Evolutionary conservation across 2,797 vertebrate genomes (phyloP).

Genomic region (Remorina albescens): DNA sequence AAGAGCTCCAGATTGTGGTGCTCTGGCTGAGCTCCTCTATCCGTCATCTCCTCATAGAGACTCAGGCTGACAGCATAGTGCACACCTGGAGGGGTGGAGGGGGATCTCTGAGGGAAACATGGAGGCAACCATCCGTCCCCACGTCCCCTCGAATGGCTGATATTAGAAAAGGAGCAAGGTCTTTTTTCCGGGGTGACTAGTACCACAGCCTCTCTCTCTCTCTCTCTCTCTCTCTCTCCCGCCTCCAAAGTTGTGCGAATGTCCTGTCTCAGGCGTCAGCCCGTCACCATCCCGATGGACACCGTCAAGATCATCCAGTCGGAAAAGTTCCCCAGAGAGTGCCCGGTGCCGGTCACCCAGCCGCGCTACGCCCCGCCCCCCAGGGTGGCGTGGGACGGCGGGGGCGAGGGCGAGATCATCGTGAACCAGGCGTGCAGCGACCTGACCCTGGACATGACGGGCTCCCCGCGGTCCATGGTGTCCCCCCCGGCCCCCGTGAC

Average conservation of each 20-base stretch:
- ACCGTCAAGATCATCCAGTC: conserved; percentile 98
- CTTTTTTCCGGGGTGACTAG: conserved; percentile 46
- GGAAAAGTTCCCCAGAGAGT: conserved; percentile 95
- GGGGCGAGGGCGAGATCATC: conserved; percentile 96
- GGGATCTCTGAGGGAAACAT: conserved; percentile 73
- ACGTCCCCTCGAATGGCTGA: conserved; percentile 87
- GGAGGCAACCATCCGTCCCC: conserved; percentile 83
- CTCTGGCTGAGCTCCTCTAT: conserved; percentile 61
- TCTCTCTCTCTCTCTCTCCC: conserved; percentile 46
- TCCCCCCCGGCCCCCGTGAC: conserved; percentile 80
- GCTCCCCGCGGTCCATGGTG: conserved; percentile 80
- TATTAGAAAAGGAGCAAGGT: conserved; percentile 44
- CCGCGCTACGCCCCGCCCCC: conserved; percentile 90
- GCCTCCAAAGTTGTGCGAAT: conserved; percentile 79
- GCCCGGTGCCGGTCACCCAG: conserved; percentile 89
- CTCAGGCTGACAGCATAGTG: conserved; percentile 54
- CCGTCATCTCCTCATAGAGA: conserved; percentile 60
- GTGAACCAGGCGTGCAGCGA: conserved; percentile 98
- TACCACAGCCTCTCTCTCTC: conserved; percentile 54
- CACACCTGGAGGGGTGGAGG: conserved; percentile 11
- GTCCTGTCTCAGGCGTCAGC: conserved; percentile 98
- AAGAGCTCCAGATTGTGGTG: conserved; percentile 51
- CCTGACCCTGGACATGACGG: conserved; percentile 88
- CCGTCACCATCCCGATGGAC: conserved; percentile 98
- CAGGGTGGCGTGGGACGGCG: conserved; percentile 93